Evolutionary conservation across 1,140 invertebrate species (phyloP).

Genomic region (Oryctes rhinoceros): DNA sequence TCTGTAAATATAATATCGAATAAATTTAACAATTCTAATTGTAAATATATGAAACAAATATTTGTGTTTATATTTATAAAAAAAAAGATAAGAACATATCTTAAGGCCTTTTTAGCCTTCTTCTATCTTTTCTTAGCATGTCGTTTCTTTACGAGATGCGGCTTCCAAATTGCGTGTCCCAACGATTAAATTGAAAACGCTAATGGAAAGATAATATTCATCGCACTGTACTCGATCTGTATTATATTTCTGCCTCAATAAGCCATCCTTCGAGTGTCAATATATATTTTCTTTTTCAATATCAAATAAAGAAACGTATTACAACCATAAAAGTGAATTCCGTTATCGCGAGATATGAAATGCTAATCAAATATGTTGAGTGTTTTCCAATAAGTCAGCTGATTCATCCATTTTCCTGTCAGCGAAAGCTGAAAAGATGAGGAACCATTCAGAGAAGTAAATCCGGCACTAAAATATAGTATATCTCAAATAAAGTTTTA

Average conservation of each 20-base stretch:
- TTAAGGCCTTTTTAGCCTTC: too few relatives aligned
- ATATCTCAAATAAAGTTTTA: slow-evolving; percentile 12
- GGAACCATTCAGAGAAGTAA: neutral
- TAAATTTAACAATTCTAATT: too few relatives aligned
- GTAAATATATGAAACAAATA: too few relatives aligned
- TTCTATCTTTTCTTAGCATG: too few relatives aligned
- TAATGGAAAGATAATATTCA: neutral
- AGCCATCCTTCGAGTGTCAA: neutral
- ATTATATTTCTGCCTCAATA: neutral
- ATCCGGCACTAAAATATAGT: neutral
- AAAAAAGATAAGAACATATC: too few relatives aligned
- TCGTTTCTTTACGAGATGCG: too few relatives aligned
- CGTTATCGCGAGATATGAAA: slow-evolving; percentile 9
- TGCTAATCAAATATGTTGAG: slow-evolving; percentile 37
- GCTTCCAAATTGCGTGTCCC: too few relatives aligned
- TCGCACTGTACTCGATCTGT: neutral
- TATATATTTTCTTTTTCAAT: slow-evolving; percentile 17
- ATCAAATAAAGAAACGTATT: slow-evolving; percentile 16
- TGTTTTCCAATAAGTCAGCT: slow-evolving; percentile 34
- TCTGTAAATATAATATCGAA: too few relatives aligned
- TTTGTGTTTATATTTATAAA: too few relatives aligned
- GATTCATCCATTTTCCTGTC: slow-evolving; percentile 22
- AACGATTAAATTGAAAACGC: too few relatives aligned
- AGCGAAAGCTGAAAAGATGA: slow-evolving; percentile 25
- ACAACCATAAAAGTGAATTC: slow-evolving; percentile 18